Evolutionary conservation across 64 coral and sea anemone species (phyloP).

Genomic region (Acropora tenuis): DNA sequence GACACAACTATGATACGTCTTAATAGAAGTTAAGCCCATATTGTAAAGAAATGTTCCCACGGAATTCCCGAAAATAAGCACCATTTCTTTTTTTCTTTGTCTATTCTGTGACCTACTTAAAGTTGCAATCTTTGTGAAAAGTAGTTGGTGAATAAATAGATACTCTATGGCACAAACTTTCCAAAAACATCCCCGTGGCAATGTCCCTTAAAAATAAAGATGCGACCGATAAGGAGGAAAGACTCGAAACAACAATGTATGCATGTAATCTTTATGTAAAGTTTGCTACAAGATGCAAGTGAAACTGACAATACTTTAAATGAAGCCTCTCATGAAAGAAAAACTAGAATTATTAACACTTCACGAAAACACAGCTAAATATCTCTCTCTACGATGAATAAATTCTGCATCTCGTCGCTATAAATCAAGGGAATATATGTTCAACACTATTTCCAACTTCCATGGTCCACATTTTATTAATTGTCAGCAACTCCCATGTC

Average conservation of each 20-base stretch:
- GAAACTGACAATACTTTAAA: neutral
- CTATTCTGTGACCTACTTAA: no score
- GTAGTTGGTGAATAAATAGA: no score
- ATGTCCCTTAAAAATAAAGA: neutral
- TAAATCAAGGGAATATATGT: neutral
- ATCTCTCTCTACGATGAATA: neutral
- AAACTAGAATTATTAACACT: neutral
- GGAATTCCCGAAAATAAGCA: no score
- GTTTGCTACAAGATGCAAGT: no score
- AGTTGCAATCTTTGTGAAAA: no score
- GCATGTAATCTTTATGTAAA: no score
- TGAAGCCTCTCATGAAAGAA: neutral
- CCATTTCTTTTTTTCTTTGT: no score
- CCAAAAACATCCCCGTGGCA: no score
- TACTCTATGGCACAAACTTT: no score
- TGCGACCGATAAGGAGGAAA: neutral
- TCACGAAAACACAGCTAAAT: neutral
- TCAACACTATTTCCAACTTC: neutral
- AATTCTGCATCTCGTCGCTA: neutral
- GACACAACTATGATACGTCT: no score
- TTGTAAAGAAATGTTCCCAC: no score
- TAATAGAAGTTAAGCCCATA: no score
- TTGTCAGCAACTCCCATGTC: slow-evolving; percentile 2
- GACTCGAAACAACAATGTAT: neutral
- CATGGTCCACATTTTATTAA: neutral